phyloP scores from a whole-genome alignment of 2,888 invertebrate species.

The Aleiodes testaceus region DNA sequence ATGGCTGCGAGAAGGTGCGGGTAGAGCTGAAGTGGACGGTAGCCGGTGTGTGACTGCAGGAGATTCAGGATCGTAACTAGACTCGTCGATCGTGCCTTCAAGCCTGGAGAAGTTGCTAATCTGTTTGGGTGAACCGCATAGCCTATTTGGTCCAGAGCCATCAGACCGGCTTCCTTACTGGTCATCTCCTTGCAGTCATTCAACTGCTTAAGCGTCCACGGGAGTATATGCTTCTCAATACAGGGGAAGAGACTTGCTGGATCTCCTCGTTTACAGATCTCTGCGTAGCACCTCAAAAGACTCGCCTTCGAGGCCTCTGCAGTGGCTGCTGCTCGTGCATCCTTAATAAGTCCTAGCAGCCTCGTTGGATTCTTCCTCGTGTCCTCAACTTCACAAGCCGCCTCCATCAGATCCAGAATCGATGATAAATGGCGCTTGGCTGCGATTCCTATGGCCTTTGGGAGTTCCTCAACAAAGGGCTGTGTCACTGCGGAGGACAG shows the following conservation, averaged over 20 bases:
- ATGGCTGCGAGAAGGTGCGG: slow-evolving; percentile 61
- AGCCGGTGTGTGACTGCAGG: slow-evolving; percentile 62
- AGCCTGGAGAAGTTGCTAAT: slow-evolving; percentile 57
- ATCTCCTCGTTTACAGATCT: slow-evolving; percentile 61
- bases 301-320: slow-evolving; percentile 65
- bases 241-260: slow-evolving; percentile 54
- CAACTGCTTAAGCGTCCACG: slow-evolving; percentile 65
- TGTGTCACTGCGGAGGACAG: slow-evolving; percentile 58
- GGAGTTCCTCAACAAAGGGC: slow-evolving; percentile 56
- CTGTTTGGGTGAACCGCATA: slow-evolving; percentile 61
- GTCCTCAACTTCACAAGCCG: slow-evolving; percentile 60
- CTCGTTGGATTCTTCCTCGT: slow-evolving; percentile 61
- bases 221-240: slow-evolving; percentile 60
- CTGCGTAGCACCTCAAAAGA: slow-evolving; percentile 62
- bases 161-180: slow-evolving; percentile 63
- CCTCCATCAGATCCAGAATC: slow-evolving; percentile 61
- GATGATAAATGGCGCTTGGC: slow-evolving; percentile 60
- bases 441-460: slow-evolving; percentile 64
- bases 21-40: slow-evolving; percentile 64
- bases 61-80: slow-evolving; percentile 61
- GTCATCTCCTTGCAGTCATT: slow-evolving; percentile 61
- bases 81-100: slow-evolving; percentile 57
- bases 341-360: slow-evolving; percentile 64
- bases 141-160: slow-evolving; percentile 65
- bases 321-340: slow-evolving; percentile 63